Percentiles rank a stretch among this genome's conserved stretches.
phyloP scores from a whole-genome alignment of 2,888 invertebrate species.

The Pristionchus mayeri region DNA sequence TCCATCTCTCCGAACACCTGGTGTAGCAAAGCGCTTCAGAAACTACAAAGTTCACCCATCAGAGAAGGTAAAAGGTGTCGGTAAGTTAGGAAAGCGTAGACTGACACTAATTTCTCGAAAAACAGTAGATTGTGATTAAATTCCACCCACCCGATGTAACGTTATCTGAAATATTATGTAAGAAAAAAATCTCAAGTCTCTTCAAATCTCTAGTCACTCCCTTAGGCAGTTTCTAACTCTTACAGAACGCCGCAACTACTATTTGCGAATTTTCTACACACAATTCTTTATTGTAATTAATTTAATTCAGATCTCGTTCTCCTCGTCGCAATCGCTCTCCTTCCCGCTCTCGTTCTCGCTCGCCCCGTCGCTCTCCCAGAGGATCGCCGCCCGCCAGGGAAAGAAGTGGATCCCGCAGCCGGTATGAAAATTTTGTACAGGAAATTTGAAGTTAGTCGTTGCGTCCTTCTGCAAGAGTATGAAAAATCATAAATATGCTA shows the following conservation, averaged over 20 bases:
- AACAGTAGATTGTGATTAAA: too few species aligned
- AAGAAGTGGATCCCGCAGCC: constrained; percentile 54
- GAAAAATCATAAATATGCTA: neutral
- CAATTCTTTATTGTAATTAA: neutral
- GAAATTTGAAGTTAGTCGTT: neutral
- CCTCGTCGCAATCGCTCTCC: constrained; percentile 53
- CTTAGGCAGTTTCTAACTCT: too few species aligned
- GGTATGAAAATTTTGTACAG: too few species aligned
- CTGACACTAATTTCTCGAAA: too few species aligned
- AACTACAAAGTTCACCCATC: neutral
- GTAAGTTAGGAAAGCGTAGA: too few species aligned
- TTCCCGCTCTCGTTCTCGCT: constrained; percentile 54
- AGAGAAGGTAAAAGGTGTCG: neutral
- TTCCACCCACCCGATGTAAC: too few species aligned
- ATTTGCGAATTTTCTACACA: too few species aligned
- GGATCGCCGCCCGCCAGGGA: constrained; percentile 20
- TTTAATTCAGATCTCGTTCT: constrained; percentile 43
- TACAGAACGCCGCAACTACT: too few species aligned
- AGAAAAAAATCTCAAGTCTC: too few species aligned
- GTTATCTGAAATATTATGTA: too few species aligned
- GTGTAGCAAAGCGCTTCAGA: constrained; percentile 11
- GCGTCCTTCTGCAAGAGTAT: neutral
- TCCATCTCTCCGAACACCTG: neutral
- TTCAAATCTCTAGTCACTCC: too few species aligned
- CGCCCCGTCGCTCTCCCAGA: constrained; percentile 52